A percentile compares a stretch with the other conserved stretches of the same genome.
Conservation (phyloP, 1,140 invertebrate species). For the Thrips palmi region DNA sequence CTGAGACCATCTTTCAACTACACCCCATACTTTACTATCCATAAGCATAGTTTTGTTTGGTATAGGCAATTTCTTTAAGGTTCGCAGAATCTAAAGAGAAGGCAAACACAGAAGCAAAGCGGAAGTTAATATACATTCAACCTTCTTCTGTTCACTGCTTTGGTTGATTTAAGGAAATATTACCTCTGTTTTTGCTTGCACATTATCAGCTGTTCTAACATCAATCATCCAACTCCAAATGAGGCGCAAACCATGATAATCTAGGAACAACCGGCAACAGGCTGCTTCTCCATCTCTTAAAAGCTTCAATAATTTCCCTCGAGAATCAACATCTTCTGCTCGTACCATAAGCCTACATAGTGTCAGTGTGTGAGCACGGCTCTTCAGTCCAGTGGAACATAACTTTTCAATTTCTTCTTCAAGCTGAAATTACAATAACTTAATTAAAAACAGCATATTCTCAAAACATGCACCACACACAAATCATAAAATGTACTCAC, state of each 20-base stretch:
- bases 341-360: constrained; percentile 81
- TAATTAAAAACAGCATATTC: neutral
- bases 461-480: constrained; percentile 8
- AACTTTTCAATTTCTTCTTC: constrained; percentile 63
- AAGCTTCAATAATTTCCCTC: constrained; percentile 41
- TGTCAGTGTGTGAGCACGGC: constrained; percentile 70
- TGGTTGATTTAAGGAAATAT: neutral
- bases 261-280: constrained; percentile 74
- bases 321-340: constrained; percentile 57
- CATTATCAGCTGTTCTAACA: constrained; percentile 14
- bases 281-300: constrained; percentile 53
- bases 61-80: constrained; percentile 66
- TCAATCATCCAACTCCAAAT: constrained; percentile 85
- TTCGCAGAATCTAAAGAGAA: constrained; percentile 53
- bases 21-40: constrained; percentile 71
- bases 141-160: too few relatives aligned
- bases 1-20: constrained; percentile 68
- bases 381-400: constrained; percentile 55
- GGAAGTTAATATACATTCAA: constrained; percentile 3
- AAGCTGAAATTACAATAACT: constrained; percentile 31
- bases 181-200: neutral
- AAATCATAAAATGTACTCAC: constrained; percentile 25
- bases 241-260: constrained; percentile 81
- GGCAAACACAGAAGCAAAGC: constrained; percentile 7
- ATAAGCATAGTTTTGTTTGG: constrained; percentile 82